Percentiles rank a stretch among this genome's conserved stretches.
These are phyloP conservation scores for Stegodyphus mimosarum DNA, from an alignment of 1,140 invertebrate species.

Conservation along the genomic window DNA sequence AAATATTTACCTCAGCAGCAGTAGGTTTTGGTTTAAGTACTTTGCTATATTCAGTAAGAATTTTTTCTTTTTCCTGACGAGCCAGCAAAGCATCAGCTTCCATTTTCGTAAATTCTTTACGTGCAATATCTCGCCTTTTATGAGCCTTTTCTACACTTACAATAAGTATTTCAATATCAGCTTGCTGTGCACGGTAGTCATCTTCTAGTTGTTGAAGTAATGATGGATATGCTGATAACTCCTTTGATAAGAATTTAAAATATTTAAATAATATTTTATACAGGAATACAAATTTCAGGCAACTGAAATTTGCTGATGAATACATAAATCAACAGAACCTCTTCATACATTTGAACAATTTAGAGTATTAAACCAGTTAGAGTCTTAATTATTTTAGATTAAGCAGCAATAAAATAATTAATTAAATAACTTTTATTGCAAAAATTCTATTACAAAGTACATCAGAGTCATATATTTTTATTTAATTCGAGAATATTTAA, in stretches of 20 bases:
- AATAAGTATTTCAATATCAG: background rate
- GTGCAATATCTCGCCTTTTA: slow-evolving; percentile 20
- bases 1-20: slow-evolving; percentile 9
- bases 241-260: background rate
- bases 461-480: no score
- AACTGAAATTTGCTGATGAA: no score
- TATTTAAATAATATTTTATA: no score
- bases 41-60: slow-evolving; percentile 30
- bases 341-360: no score
- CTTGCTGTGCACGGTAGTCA: background rate
- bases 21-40: slow-evolving; percentile 33
- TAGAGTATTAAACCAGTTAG: no score
- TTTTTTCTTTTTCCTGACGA: slow-evolving; percentile 28
- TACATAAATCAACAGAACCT: no score
- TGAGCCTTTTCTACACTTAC: slow-evolving; percentile 22
- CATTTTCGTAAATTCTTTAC: background rate
- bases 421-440: no score
- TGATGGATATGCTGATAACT: slow-evolving; percentile 12
- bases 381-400: no score
- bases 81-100: slow-evolving; percentile 24
- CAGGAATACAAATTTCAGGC: no score
- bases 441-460: no score
- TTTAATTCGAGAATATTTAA: no score
- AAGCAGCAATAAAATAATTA: no score
- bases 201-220: slow-evolving; percentile 38